Conservation (phyloP, 2,797 vertebrate genomes). For the Erethizon dorsatum region DNA sequence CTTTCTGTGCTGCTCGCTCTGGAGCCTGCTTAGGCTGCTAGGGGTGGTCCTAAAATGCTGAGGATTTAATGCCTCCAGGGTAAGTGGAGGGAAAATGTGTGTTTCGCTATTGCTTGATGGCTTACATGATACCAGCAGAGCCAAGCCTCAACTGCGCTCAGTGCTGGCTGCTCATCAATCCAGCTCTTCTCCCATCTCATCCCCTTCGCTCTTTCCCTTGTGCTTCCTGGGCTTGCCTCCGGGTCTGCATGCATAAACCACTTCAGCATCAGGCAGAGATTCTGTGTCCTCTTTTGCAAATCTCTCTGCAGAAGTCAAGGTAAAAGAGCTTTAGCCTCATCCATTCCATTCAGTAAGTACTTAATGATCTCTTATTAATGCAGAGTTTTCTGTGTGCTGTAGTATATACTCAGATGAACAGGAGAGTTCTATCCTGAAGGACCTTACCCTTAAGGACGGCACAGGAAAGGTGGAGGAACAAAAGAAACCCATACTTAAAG, state of each 20-base stretch:
- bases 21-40: neutral
- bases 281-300: slow-evolving; percentile 42
- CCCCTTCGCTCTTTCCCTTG: neutral
- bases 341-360: neutral
- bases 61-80: neutral
- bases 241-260: neutral
- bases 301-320: slow-evolving; percentile 33
- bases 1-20: neutral
- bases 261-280: neutral
- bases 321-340: neutral
- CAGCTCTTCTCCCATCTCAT: neutral
- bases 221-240: neutral
- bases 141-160: neutral
- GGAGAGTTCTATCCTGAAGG: neutral
- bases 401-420: neutral
- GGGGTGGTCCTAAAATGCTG: neutral
- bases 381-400: neutral
- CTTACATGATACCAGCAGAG: neutral
- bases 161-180: neutral
- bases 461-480: neutral
- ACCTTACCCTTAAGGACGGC: neutral
- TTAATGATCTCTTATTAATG: neutral
- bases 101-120: neutral
- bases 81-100: neutral
- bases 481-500: slow-evolving; percentile 19